These are phyloP conservation scores for Leptopilina myrica DNA, from an alignment of 2,888 invertebrate genomes.

Conservation along the genomic window DNA sequence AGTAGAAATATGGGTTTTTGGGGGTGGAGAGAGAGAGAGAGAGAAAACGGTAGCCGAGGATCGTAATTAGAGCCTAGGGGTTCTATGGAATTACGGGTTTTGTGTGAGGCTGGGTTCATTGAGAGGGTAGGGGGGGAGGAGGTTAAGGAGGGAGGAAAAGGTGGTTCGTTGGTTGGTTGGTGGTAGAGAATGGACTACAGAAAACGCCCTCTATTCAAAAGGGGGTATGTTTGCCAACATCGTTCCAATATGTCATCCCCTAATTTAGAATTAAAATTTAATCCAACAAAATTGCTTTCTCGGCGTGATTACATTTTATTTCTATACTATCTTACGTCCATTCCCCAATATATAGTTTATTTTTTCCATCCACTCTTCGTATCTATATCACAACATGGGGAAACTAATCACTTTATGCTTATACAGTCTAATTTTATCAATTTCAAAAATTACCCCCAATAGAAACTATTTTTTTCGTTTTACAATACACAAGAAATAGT, in stretches of 20 bases:
- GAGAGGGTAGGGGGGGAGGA: background rate
- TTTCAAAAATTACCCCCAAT: no score
- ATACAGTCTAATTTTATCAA: no score
- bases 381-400: background rate
- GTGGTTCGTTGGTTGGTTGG: background rate
- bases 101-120: constrained; percentile 59
- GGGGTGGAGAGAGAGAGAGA: constrained; percentile 49
- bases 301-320: constrained; percentile 70
- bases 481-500: no score
- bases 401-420: no score
- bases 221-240: constrained; percentile 64
- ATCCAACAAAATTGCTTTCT: constrained; percentile 62
- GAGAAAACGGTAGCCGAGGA: constrained; percentile 57
- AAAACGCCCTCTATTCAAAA: constrained; percentile 55
- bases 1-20: constrained; percentile 60
- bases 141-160: no score
- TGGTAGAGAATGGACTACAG: constrained; percentile 41
- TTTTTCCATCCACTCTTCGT: constrained; percentile 12
- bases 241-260: constrained; percentile 74
- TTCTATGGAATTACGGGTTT: constrained; percentile 63
- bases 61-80: constrained; percentile 75
- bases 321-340: constrained; percentile 61
- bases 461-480: no score
- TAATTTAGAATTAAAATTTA: constrained; percentile 76
- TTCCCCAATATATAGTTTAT: constrained; percentile 53